phyloP scores from a whole-genome alignment of 2,113 vertebrate genomes.

The Papio anubis region DNA sequence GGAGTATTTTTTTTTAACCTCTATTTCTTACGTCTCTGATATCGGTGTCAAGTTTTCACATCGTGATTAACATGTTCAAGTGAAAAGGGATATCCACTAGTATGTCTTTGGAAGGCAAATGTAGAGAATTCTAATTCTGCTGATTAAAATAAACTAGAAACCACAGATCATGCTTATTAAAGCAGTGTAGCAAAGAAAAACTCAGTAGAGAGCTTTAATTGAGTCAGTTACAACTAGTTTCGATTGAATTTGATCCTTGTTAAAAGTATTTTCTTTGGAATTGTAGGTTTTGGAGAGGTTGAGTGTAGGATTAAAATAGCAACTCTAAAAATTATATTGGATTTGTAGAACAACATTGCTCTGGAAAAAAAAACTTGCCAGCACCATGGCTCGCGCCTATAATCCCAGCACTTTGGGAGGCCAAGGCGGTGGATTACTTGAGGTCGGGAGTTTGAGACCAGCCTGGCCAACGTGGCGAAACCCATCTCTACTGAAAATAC shows the following conservation, averaged over 20 bases:
- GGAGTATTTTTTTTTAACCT: neutral
- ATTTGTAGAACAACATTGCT: neutral
- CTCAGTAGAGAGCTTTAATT: neutral
- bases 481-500: too few relatives aligned
- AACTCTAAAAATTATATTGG: neutral
- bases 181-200: neutral
- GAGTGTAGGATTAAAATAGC: neutral
- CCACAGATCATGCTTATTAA: neutral
- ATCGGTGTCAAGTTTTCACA: neutral
- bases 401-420: too few relatives aligned
- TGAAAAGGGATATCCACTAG: neutral
- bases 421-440: too few relatives aligned
- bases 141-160: neutral
- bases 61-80: neutral
- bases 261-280: slow-evolving; percentile 8
- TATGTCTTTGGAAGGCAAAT: neutral
- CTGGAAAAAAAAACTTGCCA: neutral
- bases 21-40: neutral
- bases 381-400: too few relatives aligned
- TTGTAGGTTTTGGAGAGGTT: neutral
- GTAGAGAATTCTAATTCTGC: neutral
- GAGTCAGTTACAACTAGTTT: neutral
- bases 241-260: neutral
- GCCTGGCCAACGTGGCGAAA: too few relatives aligned
- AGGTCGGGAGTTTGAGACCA: too few relatives aligned